Evolutionary conservation across 2,888 invertebrate genomes (phyloP).

Genomic region (Chrysina gloriosa): DNA sequence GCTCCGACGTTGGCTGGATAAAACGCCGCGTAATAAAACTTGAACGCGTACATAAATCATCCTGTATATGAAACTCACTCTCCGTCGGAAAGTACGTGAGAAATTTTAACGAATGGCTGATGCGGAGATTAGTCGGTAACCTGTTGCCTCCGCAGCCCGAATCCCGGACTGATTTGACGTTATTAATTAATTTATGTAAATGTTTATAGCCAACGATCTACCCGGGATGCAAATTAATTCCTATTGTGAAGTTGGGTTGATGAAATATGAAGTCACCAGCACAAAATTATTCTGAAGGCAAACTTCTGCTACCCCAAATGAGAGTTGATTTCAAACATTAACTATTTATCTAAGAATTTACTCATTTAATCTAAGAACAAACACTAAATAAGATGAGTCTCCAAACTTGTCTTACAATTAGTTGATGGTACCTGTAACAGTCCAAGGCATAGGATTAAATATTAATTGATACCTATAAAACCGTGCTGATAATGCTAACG

Average conservation of each 20-base stretch:
- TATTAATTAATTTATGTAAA: constrained; percentile 22
- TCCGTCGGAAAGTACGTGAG: constrained; percentile 16
- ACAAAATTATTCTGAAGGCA: too few relatives aligned
- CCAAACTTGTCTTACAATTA: too few relatives aligned
- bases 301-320: too few relatives aligned
- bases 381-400: too few relatives aligned
- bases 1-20: constrained; percentile 7
- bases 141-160: constrained; percentile 17
- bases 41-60: constrained; percentile 24
- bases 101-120: constrained; percentile 27
- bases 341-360: too few relatives aligned
- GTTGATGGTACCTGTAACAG: too few relatives aligned
- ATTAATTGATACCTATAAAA: too few relatives aligned
- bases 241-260: background rate
- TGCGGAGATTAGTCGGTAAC: constrained; percentile 21
- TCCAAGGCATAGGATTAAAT: too few relatives aligned
- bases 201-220: background rate
- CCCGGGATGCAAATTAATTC: background rate
- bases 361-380: too few relatives aligned
- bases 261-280: too few relatives aligned
- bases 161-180: constrained; percentile 12
- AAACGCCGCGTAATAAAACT: constrained; percentile 24
- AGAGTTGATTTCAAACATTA: too few relatives aligned
- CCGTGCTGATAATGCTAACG: too few relatives aligned
- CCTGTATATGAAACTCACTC: constrained; percentile 15